These are phyloP conservation scores for Henicopernis longicauda DNA, from an alignment of 2,113 vertebrate species.

Conservation along the genomic window DNA sequence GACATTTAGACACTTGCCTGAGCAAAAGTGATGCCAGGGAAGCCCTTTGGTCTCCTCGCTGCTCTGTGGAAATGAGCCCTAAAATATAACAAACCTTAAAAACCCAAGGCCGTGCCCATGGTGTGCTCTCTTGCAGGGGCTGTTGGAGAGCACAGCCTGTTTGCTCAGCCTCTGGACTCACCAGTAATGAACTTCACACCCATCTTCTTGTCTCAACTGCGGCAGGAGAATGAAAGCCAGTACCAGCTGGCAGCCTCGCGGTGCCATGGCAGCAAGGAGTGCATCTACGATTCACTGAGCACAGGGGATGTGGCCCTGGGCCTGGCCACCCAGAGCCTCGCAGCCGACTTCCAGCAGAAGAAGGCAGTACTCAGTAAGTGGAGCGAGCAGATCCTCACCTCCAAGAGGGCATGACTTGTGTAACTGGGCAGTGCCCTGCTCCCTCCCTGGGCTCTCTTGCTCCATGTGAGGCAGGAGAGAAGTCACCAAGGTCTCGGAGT, in stretches of 20 bases:
- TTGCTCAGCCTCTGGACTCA: not conserved
- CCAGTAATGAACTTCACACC: slow-evolving; percentile 10
- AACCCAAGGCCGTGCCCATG: not conserved
- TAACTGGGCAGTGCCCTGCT: not conserved
- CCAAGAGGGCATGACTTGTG: not conserved
- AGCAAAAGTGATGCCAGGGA: not conserved
- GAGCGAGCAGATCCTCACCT: not conserved
- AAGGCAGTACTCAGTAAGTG: slow-evolving; percentile 43
- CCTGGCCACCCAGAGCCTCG: slow-evolving; percentile 10
- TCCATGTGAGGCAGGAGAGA: not conserved
- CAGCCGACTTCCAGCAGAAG: not conserved
- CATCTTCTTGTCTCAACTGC: slow-evolving; percentile 45
- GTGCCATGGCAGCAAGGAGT: slow-evolving; percentile 1
- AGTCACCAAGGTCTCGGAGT: not conserved
- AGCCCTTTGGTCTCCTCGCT: not conserved
- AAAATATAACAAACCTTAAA: not conserved
- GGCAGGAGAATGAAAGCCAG: slow-evolving; percentile 24
- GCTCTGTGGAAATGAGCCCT: not conserved
- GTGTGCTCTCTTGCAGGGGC: slow-evolving; percentile 24
- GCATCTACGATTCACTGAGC: slow-evolving; percentile 20
- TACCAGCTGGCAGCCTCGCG: not conserved
- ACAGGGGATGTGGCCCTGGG: slow-evolving; percentile 26
- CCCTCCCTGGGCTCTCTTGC: not conserved
- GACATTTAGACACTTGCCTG: not conserved
- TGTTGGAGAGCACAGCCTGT: not conserved